Conservation (phyloP, 2,113 vertebrate genomes). For the Crotophaga sulcirostris region DNA sequence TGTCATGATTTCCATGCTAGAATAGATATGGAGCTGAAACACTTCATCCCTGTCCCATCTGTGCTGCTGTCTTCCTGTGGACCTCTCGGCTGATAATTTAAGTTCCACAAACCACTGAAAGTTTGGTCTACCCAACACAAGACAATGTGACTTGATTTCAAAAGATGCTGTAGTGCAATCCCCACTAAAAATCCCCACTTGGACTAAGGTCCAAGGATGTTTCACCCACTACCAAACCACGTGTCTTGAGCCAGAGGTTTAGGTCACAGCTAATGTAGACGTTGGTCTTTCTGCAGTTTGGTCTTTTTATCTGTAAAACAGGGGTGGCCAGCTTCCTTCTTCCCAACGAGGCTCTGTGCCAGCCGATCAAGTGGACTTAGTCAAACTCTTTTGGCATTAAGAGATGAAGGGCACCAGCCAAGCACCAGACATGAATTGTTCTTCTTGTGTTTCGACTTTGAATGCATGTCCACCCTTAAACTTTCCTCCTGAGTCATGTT, state of each 20-base stretch:
- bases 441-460: not conserved
- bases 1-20: not conserved
- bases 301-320: not conserved
- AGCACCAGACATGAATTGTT: not conserved
- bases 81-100: not conserved
- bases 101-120: not conserved
- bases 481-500: fast-evolving
- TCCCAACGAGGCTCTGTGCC: fast-evolving
- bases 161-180: not conserved
- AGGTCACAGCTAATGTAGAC: not conserved
- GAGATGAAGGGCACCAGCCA: not conserved
- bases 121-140: not conserved
- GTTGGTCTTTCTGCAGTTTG: not conserved
- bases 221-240: not conserved
- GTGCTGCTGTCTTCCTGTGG: not conserved
- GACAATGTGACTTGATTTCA: not conserved
- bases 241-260: not conserved
- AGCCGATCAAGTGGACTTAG: not conserved
- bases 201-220: not conserved
- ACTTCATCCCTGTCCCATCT: not conserved
- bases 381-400: not conserved
- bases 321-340: not conserved
- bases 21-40: not conserved
- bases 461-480: not conserved
- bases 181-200: too few species aligned